These are phyloP conservation scores for Aurelia coerulea DNA, from an alignment of 30 jellyfish, hydroid and myxozoan genomes.

Conservation along the genomic window DNA sequence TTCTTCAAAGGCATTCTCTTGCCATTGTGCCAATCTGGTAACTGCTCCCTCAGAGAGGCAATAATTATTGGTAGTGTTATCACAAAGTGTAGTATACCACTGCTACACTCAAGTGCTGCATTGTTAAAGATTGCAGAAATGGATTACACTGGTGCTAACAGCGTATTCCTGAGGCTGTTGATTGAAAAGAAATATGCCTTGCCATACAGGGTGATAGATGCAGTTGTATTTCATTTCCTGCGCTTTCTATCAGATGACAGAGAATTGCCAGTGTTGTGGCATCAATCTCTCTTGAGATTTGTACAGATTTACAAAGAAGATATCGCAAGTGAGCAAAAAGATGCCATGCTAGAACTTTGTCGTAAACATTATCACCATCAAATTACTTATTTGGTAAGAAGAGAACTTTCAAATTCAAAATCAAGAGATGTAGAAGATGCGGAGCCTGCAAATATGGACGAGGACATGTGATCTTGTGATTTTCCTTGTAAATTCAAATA, in stretches of 20 bases:
- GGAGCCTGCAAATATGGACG: constrained; percentile 61
- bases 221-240: constrained; percentile 73
- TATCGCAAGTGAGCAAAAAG: constrained; percentile 92
- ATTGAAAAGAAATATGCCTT: constrained; percentile 91
- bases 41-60: constrained; percentile 96
- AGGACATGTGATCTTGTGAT: constrained; percentile 3
- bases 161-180: constrained; percentile 76
- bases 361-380: constrained; percentile 73
- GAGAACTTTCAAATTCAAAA: constrained; percentile 78
- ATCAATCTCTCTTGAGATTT: constrained; percentile 74
- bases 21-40: constrained; percentile 96
- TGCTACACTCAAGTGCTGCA: constrained; percentile 94
- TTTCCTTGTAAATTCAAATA: too few species aligned
- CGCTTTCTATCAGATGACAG: constrained; percentile 82
- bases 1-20: constrained; percentile 92
- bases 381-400: constrained; percentile 77
- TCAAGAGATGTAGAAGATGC: constrained; percentile 90
- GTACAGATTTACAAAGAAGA: constrained; percentile 91
- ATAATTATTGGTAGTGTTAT: constrained; percentile 87
- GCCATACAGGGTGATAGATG: constrained; percentile 94
- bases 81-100: constrained; percentile 84
- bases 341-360: constrained; percentile 83
- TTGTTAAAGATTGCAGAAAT: constrained; percentile 91
- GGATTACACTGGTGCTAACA: constrained; percentile 95
- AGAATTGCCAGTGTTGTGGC: constrained; percentile 87